These are phyloP conservation scores for Callitettix versicolor DNA, from an alignment of 1,140 invertebrate genomes.

Conservation along the genomic window DNA sequence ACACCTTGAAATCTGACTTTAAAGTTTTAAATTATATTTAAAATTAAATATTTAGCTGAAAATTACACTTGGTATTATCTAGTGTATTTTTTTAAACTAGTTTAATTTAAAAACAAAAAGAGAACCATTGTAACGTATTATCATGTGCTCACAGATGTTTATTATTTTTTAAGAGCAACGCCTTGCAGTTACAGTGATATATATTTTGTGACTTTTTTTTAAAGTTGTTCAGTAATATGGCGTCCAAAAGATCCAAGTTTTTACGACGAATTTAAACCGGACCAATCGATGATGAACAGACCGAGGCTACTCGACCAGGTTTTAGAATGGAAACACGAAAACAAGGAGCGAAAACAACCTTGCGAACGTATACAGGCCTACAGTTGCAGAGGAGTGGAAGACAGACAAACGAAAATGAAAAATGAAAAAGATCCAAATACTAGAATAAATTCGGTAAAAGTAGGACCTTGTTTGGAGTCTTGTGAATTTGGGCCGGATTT, in stretches of 20 bases:
- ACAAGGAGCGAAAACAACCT: neutral
- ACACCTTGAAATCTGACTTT: neutral
- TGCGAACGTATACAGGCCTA: neutral
- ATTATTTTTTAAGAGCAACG: no score
- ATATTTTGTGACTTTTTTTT: no score
- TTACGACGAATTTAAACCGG: neutral
- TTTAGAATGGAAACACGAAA: neutral
- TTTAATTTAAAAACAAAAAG: neutral
- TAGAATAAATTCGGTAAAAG: neutral
- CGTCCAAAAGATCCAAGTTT: neutral
- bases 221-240: constrained; percentile 3
- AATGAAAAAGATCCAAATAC: neutral
- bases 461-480: neutral
- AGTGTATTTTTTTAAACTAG: neutral
- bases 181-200: no score
- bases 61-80: no score
- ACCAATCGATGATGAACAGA: neutral
- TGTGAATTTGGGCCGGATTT: neutral
- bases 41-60: no score
- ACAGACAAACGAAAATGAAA: neutral
- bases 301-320: neutral
- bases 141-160: no score
- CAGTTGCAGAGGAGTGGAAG: neutral
- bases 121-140: no score
- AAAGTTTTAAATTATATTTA: neutral